Conservation (phyloP, 2,113 vertebrate genomes). For the Bambusicola thoracicus region DNA sequence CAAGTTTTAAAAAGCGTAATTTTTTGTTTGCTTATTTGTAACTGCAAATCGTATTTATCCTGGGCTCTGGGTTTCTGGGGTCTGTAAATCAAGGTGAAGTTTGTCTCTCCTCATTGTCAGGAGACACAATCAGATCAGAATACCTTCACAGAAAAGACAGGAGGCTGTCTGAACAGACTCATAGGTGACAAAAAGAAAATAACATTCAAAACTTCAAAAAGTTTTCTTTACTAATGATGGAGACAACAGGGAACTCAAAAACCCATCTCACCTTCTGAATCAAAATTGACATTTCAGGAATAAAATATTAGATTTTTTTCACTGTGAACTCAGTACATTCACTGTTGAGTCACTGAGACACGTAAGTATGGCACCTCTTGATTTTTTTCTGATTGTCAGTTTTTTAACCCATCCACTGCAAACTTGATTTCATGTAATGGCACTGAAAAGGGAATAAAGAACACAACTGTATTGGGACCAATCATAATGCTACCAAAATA, state of each 20-base stretch:
- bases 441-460: not conserved
- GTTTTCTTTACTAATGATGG: not conserved
- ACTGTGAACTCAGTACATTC: not conserved
- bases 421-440: conserved; percentile 1
- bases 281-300: not conserved
- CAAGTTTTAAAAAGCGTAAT: not conserved
- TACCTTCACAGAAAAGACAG: not conserved
- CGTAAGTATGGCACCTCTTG: not conserved
- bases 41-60: not conserved
- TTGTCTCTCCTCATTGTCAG: not conserved
- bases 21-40: not conserved
- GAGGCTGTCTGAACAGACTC: not conserved
- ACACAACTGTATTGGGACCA: not conserved
- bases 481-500: not conserved
- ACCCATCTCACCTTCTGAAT: not conserved
- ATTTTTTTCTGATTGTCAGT: not conserved
- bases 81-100: not conserved
- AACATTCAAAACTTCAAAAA: not conserved
- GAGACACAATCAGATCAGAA: not conserved
- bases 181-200: not conserved
- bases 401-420: not conserved
- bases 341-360: not conserved
- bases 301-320: not conserved
- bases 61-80: too few species aligned
- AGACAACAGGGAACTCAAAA: not conserved